Percentiles rank a stretch among this genome's conserved stretches.
phyloP scores from a whole-genome alignment of 2,113 vertebrate genomes.

The Vimba vimba region DNA sequence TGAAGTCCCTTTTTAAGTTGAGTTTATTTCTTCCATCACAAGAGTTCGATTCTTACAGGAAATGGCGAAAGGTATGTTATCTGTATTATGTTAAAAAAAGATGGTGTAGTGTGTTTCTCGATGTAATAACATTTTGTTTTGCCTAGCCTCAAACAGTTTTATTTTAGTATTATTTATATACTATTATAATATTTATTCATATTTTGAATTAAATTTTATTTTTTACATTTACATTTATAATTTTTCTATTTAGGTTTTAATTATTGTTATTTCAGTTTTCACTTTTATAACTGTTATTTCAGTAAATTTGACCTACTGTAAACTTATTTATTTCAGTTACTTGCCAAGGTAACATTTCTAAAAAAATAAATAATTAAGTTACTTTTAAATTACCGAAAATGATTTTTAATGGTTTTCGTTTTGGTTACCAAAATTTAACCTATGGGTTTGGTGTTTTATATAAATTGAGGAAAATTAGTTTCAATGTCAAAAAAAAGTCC shows the following conservation, averaged over 20 bases:
- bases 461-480: background rate
- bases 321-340: background rate
- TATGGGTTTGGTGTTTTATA: background rate
- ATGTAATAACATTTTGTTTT: background rate
- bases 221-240: background rate
- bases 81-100: background rate
- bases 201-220: background rate
- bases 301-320: too few relatives aligned
- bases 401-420: background rate
- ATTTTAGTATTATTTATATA: too few relatives aligned
- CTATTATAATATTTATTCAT: too few relatives aligned
- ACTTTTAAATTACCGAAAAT: background rate
- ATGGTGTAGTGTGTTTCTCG: background rate
- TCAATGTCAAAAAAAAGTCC: background rate
- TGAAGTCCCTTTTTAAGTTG: constrained; percentile 85
- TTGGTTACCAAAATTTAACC: background rate
- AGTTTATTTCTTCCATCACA: constrained; percentile 84
- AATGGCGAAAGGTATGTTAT: constrained; percentile 81
- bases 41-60: constrained; percentile 84
- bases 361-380: too few relatives aligned
- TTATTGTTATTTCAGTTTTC: background rate
- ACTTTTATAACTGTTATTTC: too few relatives aligned
- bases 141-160: background rate
- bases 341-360: background rate
- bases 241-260: background rate